Percentiles rank a stretch among this genome's conserved stretches.
Conservation (phyloP, 2,888 invertebrate genomes). For the Amphipyra tragopoginis region DNA sequence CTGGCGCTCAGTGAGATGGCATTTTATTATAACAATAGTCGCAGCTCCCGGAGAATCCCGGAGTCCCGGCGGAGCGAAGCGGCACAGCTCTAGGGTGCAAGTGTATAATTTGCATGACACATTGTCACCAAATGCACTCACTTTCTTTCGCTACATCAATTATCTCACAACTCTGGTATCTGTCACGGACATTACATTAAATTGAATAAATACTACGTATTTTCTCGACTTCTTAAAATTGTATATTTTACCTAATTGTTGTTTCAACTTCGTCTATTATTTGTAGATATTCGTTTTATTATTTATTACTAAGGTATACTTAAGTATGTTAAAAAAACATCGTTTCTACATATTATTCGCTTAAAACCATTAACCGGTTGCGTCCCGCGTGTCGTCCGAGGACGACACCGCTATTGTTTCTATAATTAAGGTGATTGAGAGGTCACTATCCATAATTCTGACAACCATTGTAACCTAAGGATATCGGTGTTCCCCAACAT, state of each 20-base stretch:
- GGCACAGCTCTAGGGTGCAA: conserved; percentile 67
- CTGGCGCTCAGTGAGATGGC: conserved; percentile 77
- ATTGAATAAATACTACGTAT: neutral
- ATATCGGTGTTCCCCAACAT: too few species aligned
- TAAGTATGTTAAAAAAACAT: too few species aligned
- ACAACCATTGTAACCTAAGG: too few species aligned
- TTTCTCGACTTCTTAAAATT: neutral
- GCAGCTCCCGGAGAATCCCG: conserved; percentile 61
- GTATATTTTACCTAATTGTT: neutral
- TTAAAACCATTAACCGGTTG: too few species aligned
- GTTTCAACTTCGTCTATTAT: too few species aligned
- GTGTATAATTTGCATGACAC: conserved; percentile 84
- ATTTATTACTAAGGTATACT: too few species aligned
- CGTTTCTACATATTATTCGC: too few species aligned
- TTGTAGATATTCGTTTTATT: too few species aligned
- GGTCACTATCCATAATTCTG: too few species aligned
- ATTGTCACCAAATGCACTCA: conserved; percentile 78
- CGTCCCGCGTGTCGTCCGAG: too few species aligned
- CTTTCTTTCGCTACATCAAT: conserved; percentile 70
- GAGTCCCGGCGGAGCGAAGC: conserved; percentile 5
- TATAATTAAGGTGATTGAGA: too few species aligned
- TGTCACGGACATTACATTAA: conserved; percentile 5
- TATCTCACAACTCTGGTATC: conserved; percentile 52
- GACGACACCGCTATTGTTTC: too few species aligned
- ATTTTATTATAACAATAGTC: conserved; percentile 88